Base-by-base conservation (phyloP, 1,140 invertebrate species). In the Ectropis grisescens region DNA sequence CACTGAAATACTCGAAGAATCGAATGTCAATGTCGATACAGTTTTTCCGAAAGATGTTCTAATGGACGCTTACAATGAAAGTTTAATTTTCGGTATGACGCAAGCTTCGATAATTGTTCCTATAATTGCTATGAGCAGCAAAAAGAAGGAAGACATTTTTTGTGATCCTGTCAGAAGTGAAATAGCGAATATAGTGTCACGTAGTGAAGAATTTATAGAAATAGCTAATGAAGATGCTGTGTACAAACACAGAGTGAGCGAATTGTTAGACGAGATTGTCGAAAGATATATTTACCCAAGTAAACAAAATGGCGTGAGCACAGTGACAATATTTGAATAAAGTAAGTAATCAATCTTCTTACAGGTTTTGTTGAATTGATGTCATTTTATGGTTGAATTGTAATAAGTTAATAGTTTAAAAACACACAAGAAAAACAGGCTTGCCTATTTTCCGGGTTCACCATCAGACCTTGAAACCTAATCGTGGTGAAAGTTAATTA, bases 71-170 rank as follows among this genome's bases (percentile, higher is more conserved):
- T 78, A 84, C 15, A 36, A 72, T 24, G 60, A 84, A 33, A 85
- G 74, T 62, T 52, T 79, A 2, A 34, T 80, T 9, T 68, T 72
- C 47, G 84, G 69, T 11, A 50, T 85, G 7, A 84, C 82, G 3
- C 84, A 85, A 52, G 82, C 82, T 26, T 61, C 66, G 6, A 36
- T 85, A 23, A 83, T 85, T 41, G 66, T 76, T 1, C 84, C 84
- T 29, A 55, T 85, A 41, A 51, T 68, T 10, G 45, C 66, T 1
- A 62, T 85, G 30, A 62, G 58, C 11, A 39, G 52, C 2, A 42
- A 68, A 4, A 61, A 51, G 11, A 71, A 61, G 14, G 49, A 64
- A 38, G 47, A 67, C 37, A 19, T 82, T 13, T 81, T 79, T 23
- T 39, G 47, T 15, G 47, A 78, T 9, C 57, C 72, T 2, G 65